phyloP scores from a whole-genome alignment of 2,113 vertebrate genomes.

The Gulo gulo region DNA sequence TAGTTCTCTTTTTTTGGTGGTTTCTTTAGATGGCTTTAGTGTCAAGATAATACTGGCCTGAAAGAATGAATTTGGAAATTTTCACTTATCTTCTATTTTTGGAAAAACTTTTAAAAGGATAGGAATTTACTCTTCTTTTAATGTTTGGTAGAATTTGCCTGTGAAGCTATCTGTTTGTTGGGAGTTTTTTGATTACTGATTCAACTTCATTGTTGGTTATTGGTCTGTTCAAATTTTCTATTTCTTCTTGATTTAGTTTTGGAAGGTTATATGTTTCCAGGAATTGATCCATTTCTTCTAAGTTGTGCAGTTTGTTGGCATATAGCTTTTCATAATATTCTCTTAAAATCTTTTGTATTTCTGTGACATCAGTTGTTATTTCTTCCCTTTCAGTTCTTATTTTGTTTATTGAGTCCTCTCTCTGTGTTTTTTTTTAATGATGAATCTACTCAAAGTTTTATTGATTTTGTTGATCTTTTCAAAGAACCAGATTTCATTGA shows the following conservation, averaged over 20 bases:
- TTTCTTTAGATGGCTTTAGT: not conserved
- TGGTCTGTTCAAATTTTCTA: too few species aligned
- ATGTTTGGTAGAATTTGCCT: too few species aligned
- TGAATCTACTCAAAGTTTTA: not conserved
- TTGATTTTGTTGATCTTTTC: not conserved
- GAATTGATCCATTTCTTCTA: too few species aligned
- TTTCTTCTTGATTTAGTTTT: too few species aligned
- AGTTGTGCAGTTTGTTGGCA: not conserved
- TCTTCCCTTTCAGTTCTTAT: not conserved
- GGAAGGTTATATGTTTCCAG: too few species aligned
- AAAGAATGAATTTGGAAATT: not conserved
- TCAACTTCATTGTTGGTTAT: too few species aligned
- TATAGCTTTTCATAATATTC: not conserved
- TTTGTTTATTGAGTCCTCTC: not conserved
- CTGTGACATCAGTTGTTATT: not conserved
- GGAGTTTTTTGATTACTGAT: too few species aligned
- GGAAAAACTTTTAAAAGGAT: not conserved
- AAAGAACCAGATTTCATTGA: not conserved
- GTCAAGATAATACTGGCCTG: not conserved
- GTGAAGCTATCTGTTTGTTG: too few species aligned
- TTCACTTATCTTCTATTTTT: not conserved
- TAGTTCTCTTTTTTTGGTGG: not conserved
- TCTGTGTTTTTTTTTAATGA: not conserved
- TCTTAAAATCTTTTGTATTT: not conserved
- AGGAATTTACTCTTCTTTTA: not conserved